Evolutionary conservation across 2,888 invertebrate species (phyloP).

Genomic region (Tipula helvola): DNA sequence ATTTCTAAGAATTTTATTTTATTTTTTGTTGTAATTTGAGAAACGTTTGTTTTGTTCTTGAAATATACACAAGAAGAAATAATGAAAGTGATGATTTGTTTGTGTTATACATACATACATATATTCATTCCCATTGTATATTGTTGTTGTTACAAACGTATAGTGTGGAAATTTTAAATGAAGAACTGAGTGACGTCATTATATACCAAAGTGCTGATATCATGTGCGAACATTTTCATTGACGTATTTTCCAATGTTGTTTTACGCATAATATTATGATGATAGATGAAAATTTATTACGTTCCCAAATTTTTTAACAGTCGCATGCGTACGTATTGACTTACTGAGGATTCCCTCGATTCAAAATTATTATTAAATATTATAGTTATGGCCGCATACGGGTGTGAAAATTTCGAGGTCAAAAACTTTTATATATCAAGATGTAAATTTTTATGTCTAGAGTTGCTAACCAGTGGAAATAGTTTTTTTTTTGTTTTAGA

Average conservation of each 20-base stretch:
- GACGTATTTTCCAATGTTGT: neutral
- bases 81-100: constrained; percentile 4
- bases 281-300: neutral
- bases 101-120: neutral
- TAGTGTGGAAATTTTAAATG: neutral
- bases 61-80: neutral
- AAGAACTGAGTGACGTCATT: neutral
- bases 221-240: neutral
- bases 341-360: neutral
- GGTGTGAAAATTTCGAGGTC: neutral
- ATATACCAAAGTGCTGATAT: neutral
- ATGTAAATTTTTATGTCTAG: neutral
- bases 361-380: neutral
- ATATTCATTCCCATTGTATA: neutral
- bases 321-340: neutral
- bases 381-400: neutral
- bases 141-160: neutral
- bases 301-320: neutral
- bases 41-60: neutral
- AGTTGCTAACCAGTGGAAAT: neutral
- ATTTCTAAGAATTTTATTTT: neutral
- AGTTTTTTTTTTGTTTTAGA: neutral
- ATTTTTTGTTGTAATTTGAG: neutral
- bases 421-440: neutral
- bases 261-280: neutral